Conservation (phyloP, 2,797 vertebrate species). For the Numenius phaeopus region DNA sequence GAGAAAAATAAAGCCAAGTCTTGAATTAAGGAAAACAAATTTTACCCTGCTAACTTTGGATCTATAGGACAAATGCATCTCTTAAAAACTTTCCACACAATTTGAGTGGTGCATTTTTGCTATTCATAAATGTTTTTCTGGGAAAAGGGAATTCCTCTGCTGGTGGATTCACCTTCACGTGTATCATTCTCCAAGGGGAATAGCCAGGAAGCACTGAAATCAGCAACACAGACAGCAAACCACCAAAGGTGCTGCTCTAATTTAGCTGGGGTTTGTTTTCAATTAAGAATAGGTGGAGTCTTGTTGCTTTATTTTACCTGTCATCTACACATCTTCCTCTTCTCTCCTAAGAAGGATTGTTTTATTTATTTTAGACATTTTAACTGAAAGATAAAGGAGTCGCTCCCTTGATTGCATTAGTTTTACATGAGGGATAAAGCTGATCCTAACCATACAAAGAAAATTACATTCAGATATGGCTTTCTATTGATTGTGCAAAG, state of each 20-base stretch:
- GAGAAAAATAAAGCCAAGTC: not conserved
- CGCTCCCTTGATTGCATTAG: not conserved
- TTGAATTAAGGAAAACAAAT: not conserved
- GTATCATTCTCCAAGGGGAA: not conserved
- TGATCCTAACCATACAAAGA: not conserved
- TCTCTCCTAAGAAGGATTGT: not conserved
- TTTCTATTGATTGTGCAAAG: not conserved
- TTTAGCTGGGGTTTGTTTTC: conserved; percentile 14
- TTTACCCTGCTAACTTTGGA: not conserved
- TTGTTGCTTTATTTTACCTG: not conserved
- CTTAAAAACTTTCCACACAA: not conserved
- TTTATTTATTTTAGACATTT: not conserved
- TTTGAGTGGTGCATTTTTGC: not conserved
- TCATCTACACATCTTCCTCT: not conserved
- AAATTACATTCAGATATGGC: not conserved
- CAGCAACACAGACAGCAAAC: not conserved
- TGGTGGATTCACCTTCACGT: not conserved
- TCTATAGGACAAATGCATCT: not conserved
- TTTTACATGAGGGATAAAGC: not conserved
- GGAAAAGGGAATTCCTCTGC: not conserved
- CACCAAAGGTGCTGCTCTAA: not conserved
- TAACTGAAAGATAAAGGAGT: not conserved
- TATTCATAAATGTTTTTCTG: not conserved
- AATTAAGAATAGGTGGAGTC: not conserved
- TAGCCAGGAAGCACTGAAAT: not conserved